These are phyloP conservation scores for Lutraria lutraria DNA, from an alignment of 2,888 invertebrate species.

Conservation along the genomic window DNA sequence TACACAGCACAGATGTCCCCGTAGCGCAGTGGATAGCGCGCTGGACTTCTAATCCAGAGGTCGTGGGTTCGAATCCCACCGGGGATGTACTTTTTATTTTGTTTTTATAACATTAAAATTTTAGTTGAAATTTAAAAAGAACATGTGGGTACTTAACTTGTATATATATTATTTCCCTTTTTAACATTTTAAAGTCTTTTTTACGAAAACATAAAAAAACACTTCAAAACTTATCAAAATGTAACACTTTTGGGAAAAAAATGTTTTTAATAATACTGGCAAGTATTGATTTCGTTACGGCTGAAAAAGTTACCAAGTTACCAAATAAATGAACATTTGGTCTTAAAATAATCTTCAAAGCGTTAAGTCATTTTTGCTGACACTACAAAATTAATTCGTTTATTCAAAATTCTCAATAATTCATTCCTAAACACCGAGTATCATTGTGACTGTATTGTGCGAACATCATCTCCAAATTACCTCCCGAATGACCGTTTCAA, in stretches of 20 bases:
- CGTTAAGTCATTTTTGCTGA: background rate
- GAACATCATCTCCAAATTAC: background rate
- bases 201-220: too few relatives aligned
- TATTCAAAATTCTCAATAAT: background rate
- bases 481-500: background rate
- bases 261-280: background rate
- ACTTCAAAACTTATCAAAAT: too few relatives aligned
- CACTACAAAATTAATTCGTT: background rate
- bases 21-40: conserved; percentile 26
- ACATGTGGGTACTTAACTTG: too few relatives aligned
- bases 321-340: background rate
- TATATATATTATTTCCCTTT: too few relatives aligned
- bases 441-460: background rate
- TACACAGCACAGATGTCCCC: background rate
- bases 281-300: background rate
- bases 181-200: too few relatives aligned
- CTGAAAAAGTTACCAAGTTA: background rate
- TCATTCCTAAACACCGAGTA: background rate
- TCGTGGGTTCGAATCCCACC: conserved; percentile 20
- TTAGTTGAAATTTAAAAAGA: too few relatives aligned
- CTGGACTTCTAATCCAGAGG: conserved; percentile 26
- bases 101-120: background rate
- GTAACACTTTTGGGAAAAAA: background rate
- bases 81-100: background rate
- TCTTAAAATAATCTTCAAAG: background rate